Percentiles rank a stretch among this genome's conserved stretches.
Conservation (phyloP, 35 echinoderm and acorn worm species). For the Diadema setosum region DNA sequence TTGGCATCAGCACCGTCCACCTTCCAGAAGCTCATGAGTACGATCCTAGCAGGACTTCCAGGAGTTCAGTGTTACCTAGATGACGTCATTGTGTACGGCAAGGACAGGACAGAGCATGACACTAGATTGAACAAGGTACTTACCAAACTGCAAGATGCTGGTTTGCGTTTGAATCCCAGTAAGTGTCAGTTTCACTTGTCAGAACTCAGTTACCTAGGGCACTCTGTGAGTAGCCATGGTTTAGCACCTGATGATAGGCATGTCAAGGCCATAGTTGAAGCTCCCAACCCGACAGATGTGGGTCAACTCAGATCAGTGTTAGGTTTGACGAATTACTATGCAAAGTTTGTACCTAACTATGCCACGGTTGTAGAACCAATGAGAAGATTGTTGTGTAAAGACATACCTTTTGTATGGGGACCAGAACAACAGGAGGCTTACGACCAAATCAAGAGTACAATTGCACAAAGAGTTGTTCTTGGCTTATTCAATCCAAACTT, state of each 20-base stretch:
- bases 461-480: no score
- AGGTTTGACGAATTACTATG: no score
- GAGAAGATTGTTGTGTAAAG: no score
- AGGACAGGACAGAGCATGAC: conserved; percentile 33
- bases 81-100: conserved; percentile 63
- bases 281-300: background rate
- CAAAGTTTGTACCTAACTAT: no score
- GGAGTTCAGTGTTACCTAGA: conserved; percentile 65
- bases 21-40: conserved; percentile 53
- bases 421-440: no score
- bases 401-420: no score
- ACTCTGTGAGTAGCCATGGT: conserved; percentile 13
- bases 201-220: conserved; percentile 24
- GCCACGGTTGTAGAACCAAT: no score
- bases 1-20: conserved; percentile 53
- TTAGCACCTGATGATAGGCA: conserved; percentile 21
- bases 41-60: conserved; percentile 14
- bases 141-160: background rate
- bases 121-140: conserved; percentile 38
- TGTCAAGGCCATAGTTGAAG: conserved; percentile 24
- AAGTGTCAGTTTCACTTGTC: conserved; percentile 56
- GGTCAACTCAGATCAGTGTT: no score
- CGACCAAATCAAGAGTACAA: no score
- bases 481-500: no score
- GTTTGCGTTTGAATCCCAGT: conserved; percentile 32